Percentiles rank a stretch among this genome's conserved stretches.
These are phyloP conservation scores for Acanthopleura granulata DNA, from an alignment of 2,888 invertebrate species.

Conservation along the genomic window DNA sequence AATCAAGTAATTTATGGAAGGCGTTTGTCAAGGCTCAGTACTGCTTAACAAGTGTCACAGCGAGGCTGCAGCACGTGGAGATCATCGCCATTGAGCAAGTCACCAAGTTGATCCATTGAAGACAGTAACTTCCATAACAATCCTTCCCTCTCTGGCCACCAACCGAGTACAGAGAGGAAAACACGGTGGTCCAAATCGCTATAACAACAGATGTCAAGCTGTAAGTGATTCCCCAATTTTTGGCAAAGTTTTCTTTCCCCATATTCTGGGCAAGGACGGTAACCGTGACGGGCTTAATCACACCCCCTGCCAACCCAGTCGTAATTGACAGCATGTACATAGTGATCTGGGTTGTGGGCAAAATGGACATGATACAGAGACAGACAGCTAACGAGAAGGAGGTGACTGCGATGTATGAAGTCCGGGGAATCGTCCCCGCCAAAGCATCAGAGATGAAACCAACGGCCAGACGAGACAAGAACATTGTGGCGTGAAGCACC, in stretches of 20 bases:
- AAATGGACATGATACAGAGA: background rate
- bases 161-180: background rate
- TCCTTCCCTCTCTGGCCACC: background rate
- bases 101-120: background rate
- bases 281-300: background rate
- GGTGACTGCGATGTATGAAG: background rate
- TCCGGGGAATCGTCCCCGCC: background rate
- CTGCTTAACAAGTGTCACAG: background rate
- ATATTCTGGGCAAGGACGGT: background rate
- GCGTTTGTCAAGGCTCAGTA: too few species aligned
- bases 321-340: constrained; percentile 3
- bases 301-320: background rate
- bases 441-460: constrained; percentile 3
- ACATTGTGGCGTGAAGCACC: background rate
- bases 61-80: background rate
- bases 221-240: constrained; percentile 1
- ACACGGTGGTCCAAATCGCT: background rate
- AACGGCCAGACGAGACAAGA: background rate
- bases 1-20: too few species aligned
- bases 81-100: background rate
- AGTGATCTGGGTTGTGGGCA: background rate
- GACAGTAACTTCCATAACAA: background rate
- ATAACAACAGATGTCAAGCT: background rate
- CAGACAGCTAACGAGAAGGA: background rate
- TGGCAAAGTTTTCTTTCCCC: background rate